A percentile compares a stretch with the other conserved stretches of the same genome.
phyloP scores from a whole-genome alignment of 2,113 vertebrate genomes.

The Sinocyclocheilus grahami region DNA sequence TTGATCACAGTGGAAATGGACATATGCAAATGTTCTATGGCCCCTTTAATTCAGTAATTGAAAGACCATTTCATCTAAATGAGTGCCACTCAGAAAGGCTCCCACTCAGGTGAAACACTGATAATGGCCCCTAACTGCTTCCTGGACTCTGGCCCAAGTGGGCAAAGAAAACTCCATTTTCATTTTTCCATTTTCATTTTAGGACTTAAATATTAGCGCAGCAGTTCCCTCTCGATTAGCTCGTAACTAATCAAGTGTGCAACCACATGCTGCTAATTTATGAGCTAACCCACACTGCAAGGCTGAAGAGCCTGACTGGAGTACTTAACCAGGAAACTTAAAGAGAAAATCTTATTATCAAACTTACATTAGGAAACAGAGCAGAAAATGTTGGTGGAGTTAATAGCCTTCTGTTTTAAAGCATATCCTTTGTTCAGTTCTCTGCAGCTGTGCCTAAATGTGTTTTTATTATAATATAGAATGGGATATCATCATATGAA shows the following conservation, averaged over 20 bases:
- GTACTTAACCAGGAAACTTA: conserved; percentile 41
- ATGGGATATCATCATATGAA: neutral
- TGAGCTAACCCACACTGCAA: conserved; percentile 41
- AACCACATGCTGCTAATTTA: conserved; percentile 51
- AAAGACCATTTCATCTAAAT: conserved; percentile 53
- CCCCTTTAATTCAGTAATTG: conserved; percentile 56
- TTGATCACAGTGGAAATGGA: conserved; percentile 10
- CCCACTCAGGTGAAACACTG: conserved; percentile 57
- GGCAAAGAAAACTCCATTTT: conserved; percentile 41
- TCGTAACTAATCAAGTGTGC: conserved; percentile 53
- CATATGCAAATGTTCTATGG: conserved; percentile 46
- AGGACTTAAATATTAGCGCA: conserved; percentile 56
- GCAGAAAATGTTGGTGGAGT: conserved; percentile 34
- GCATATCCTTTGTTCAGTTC: neutral
- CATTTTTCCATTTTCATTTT: conserved; percentile 52
- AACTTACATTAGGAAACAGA: conserved; percentile 20
- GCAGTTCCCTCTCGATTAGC: conserved; percentile 52
- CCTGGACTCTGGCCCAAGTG: conserved; percentile 48
- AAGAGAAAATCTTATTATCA: conserved; percentile 49
- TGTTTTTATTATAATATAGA: conserved; percentile 10
- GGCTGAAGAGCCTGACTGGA: conserved; percentile 12
- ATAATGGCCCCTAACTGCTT: conserved; percentile 55
- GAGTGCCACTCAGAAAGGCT: conserved; percentile 46
- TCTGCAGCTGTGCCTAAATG: conserved; percentile 19
- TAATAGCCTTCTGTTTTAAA: conserved; percentile 36